Percentiles rank a stretch among this genome's conserved stretches.
Evolutionary conservation across 2,888 invertebrate species (phyloP).

Genomic region (Leistus spinibarbis): DNA sequence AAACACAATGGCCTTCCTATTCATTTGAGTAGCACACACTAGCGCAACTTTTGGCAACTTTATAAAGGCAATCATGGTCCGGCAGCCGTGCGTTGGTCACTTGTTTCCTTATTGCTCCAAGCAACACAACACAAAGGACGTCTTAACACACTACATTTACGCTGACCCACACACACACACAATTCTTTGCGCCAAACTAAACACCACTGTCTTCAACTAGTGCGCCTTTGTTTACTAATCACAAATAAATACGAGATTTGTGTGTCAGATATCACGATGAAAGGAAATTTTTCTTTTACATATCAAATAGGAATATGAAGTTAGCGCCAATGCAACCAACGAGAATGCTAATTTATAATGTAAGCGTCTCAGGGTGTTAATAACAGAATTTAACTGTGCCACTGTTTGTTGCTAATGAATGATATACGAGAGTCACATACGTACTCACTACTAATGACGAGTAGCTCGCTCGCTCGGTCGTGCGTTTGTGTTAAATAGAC

Average conservation of each 20-base stretch:
- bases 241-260: not conserved
- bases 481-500: too few species aligned
- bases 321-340: not conserved
- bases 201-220: not conserved
- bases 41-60: not conserved
- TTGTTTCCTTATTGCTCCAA: constrained; percentile 14
- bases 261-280: not conserved
- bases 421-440: not conserved
- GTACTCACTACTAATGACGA: not conserved
- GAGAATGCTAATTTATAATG: not conserved
- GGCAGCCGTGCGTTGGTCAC: not conserved
- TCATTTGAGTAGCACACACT: not conserved
- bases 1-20: not conserved
- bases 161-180: not conserved
- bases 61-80: constrained; percentile 8
- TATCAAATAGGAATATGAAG: too few species aligned
- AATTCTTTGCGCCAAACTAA: not conserved
- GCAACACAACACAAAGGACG: not conserved
- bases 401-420: not conserved
- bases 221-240: not conserved
- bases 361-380: not conserved
- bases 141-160: not conserved
- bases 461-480: not conserved
- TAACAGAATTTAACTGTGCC: not conserved
- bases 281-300: too few species aligned